Percentiles rank a stretch among this genome's conserved stretches.
Evolutionary conservation across 2,113 vertebrate species (phyloP).

Genomic region (Strix aluco): DNA sequence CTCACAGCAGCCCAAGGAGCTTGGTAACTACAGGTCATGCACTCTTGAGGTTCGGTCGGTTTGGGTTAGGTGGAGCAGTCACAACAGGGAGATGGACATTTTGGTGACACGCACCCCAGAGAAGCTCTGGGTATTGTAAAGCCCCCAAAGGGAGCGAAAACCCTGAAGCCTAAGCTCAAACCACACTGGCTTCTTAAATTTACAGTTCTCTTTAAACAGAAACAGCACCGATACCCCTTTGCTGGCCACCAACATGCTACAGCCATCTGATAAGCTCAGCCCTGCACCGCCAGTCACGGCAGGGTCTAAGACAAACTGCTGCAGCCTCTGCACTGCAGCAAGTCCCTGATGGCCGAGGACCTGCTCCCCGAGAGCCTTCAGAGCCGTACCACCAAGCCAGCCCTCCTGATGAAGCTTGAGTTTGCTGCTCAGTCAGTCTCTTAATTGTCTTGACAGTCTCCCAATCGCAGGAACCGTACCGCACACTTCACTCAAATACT

Average conservation of each 20-base stretch:
- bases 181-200: background rate
- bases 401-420: background rate
- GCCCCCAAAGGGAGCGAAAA: background rate
- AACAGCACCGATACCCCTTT: background rate
- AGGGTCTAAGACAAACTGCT: background rate
- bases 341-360: background rate
- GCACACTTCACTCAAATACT: background rate
- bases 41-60: background rate
- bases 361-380: background rate
- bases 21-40: background rate
- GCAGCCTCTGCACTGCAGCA: background rate
- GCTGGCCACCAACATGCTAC: background rate
- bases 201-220: background rate
- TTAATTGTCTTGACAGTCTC: background rate
- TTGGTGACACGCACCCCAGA: background rate
- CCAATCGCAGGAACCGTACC: background rate
- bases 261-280: background rate
- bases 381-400: background rate
- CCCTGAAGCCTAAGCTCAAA: background rate
- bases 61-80: background rate
- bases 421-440: background rate
- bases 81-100: background rate
- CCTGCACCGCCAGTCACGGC: background rate
- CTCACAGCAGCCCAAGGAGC: background rate
- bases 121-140: background rate